Conservation (phyloP, 1,140 invertebrate genomes). For the Pachypsylla venusta region DNA sequence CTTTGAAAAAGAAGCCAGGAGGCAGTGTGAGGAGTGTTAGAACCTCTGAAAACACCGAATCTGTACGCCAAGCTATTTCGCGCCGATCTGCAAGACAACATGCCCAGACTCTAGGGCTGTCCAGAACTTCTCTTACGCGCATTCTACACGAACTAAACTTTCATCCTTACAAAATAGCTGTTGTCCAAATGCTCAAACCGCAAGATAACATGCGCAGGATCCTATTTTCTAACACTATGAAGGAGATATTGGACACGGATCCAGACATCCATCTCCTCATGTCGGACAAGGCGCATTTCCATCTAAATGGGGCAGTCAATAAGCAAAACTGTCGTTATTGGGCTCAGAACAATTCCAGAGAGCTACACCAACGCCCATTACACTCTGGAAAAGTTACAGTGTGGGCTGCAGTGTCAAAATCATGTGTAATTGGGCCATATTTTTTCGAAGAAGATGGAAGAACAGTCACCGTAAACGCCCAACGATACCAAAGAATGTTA, state of each 20-base stretch:
- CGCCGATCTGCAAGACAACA: constrained; percentile 18
- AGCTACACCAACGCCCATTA: constrained; percentile 4
- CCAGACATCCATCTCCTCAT: constrained; percentile 9
- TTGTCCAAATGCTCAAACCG: constrained; percentile 17
- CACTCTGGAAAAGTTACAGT: constrained; percentile 11
- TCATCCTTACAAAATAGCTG: constrained; percentile 18
- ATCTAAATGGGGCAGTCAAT: constrained; percentile 28
- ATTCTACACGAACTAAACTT: constrained; percentile 15
- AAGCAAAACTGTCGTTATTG: constrained; percentile 22
- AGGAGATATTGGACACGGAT: not conserved
- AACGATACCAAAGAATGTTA: constrained; percentile 19
- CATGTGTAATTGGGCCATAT: constrained; percentile 11
- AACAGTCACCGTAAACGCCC: constrained; percentile 18
- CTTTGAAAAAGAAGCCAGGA: constrained; percentile 17
- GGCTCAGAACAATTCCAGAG: constrained; percentile 12
- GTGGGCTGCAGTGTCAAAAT: constrained; percentile 12
- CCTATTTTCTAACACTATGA: constrained; percentile 13
- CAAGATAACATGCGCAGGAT: constrained; percentile 13
- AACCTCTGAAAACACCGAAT: constrained; percentile 19
- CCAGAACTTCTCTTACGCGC: constrained; percentile 8
- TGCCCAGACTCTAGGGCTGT: constrained; percentile 13
- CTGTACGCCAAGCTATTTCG: constrained; percentile 16
- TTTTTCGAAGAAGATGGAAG: constrained; percentile 11
- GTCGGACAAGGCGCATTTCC: constrained; percentile 28
- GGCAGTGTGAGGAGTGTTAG: constrained; percentile 17